Evolutionary conservation across 1,140 invertebrate species (phyloP).

Genomic region (Odontomachus brunneus): DNA sequence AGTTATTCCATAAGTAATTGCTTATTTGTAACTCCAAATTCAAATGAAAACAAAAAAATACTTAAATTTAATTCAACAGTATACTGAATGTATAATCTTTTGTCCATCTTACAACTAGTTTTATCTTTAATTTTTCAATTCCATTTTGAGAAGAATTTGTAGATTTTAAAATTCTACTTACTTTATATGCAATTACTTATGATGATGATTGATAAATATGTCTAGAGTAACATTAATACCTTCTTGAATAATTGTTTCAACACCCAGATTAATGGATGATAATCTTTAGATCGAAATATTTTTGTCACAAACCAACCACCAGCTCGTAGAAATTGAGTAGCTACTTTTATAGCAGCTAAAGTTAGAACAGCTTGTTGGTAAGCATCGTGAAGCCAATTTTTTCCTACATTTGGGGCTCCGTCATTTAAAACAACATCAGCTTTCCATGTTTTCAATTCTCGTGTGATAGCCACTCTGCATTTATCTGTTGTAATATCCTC

Average conservation of each 20-base stretch:
- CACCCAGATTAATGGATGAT: conserved; percentile 97
- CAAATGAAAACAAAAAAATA: no score
- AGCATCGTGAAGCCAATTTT: conserved; percentile 99
- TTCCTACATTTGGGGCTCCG: conserved; percentile 99
- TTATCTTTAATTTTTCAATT: no score
- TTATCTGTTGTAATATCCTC: conserved; percentile 99
- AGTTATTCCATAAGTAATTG: no score
- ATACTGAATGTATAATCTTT: conserved; percentile 35
- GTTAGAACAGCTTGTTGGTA: conserved; percentile 97
- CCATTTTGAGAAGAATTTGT: no score
- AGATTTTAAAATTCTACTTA: no score
- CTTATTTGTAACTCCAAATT: no score
- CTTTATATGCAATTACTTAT: no score
- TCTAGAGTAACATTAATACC: conserved; percentile 74
- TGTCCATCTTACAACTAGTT: neutral
- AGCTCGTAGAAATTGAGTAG: conserved; percentile 95
- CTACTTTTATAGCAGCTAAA: conserved; percentile 96
- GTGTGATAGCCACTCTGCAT: conserved; percentile 91
- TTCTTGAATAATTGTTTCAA: conserved; percentile 98
- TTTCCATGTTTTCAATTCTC: conserved; percentile 97
- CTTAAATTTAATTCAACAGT: no score
- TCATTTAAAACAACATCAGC: conserved; percentile 98
- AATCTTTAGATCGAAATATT: conserved; percentile 99
- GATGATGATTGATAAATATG: neutral
- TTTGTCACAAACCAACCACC: conserved; percentile 99